Percentiles rank a stretch among this genome's conserved stretches.
These are phyloP conservation scores for Apamea anceps DNA, from an alignment of 2,888 invertebrate species.

Conservation along the genomic window DNA sequence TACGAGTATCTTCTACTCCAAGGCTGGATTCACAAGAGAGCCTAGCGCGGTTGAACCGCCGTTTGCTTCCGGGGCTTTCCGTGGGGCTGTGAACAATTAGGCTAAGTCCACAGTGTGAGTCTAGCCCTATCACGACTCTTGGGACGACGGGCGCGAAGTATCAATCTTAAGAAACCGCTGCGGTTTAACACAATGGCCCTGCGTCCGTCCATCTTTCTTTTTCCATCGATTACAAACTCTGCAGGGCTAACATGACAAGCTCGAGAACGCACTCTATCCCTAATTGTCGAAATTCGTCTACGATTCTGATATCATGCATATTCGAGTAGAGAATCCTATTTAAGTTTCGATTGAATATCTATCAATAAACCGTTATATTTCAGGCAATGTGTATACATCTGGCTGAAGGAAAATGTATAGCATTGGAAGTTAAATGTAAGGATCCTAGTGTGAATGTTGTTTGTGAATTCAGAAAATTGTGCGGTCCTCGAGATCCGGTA, in stretches of 20 bases:
- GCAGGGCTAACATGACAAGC: background rate
- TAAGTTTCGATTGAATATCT: background rate
- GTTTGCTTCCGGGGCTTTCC: too few species aligned
- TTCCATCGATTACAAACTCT: background rate
- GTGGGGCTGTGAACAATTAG: too few species aligned
- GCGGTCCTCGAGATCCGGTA: slow-evolving; percentile 95
- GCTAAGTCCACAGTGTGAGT: background rate
- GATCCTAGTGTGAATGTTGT: slow-evolving; percentile 89
- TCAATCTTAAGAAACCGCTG: background rate
- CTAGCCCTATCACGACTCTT: too few species aligned
- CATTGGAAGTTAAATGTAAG: slow-evolving; percentile 93
- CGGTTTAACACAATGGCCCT: background rate
- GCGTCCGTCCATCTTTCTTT: background rate
- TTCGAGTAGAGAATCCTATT: background rate
- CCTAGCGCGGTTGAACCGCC: background rate
- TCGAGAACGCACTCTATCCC: background rate
- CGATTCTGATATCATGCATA: background rate
- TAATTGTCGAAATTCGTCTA: background rate
- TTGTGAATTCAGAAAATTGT: slow-evolving; percentile 94
- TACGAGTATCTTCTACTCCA: background rate
- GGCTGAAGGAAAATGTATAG: slow-evolving; percentile 96
- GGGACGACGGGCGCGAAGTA: background rate
- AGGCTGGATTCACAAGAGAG: background rate
- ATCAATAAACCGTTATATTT: slow-evolving; percentile 53
- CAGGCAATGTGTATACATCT: slow-evolving; percentile 95